Conservation (phyloP, 2,797 vertebrate species). For the Micromesistius poutassou region DNA sequence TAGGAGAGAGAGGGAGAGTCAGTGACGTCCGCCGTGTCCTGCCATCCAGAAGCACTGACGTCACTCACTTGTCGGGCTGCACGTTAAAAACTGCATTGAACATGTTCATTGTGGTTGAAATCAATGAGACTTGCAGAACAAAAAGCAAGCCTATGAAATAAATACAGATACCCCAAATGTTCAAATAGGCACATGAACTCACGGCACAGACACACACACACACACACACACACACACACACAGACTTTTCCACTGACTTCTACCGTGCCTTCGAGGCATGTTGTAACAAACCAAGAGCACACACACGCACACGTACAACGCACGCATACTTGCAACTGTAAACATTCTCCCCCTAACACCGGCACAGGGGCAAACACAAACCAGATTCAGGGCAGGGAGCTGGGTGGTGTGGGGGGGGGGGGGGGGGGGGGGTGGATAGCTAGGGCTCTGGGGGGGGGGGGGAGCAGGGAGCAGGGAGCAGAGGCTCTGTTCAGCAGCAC, state of each 20-base stretch:
- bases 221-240: constrained; percentile 32
- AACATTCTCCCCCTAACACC: constrained; percentile 50
- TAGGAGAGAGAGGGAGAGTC: not conserved
- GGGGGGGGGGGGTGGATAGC: too few species aligned
- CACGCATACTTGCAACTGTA: constrained; percentile 33
- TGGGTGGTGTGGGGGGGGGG: constrained; percentile 15
- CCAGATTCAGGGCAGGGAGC: constrained; percentile 30
- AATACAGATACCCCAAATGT: not conserved
- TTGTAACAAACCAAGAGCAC: constrained; percentile 4
- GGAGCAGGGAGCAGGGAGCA: constrained; percentile 4
- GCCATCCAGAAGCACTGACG: not conserved
- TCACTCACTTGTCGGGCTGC: not conserved
- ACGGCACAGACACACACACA: constrained; percentile 21
- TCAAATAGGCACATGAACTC: not conserved
- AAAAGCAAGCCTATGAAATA: not conserved
- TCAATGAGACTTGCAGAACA: not conserved
- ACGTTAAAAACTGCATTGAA: not conserved
- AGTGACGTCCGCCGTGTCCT: not conserved
- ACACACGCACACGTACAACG: constrained; percentile 16
- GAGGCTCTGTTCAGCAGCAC: constrained; percentile 36
- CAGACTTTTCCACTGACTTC: constrained; percentile 15
- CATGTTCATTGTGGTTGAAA: not conserved
- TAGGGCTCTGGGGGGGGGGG: too few species aligned
- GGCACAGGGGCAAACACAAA: constrained; percentile 49
- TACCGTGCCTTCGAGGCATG: not conserved